Evolutionary conservation across 2,797 vertebrate species (phyloP).

Genomic region (Myoxocephalus aenaeus): DNA sequence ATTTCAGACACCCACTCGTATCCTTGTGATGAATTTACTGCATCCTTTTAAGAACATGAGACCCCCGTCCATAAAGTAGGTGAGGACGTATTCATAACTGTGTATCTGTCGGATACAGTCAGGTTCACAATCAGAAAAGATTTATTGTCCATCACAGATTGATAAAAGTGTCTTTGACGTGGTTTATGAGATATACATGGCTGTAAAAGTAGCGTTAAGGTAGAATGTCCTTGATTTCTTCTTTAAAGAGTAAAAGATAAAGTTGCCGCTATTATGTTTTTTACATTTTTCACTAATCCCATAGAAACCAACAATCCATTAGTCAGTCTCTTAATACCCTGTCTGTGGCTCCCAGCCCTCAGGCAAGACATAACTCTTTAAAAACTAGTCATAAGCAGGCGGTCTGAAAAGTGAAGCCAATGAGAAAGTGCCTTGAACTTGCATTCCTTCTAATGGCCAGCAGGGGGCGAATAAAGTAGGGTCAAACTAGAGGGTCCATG

Average conservation of each 20-base stretch:
- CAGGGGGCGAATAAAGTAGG: not conserved
- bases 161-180: not conserved
- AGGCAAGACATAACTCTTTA: not conserved
- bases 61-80: not conserved
- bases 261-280: too few relatives aligned
- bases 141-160: not conserved
- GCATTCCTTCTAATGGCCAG: too few relatives aligned
- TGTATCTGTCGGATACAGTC: not conserved
- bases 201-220: not conserved
- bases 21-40: slow-evolving; percentile 22
- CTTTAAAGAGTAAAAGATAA: too few relatives aligned
- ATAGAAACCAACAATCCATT: too few relatives aligned
- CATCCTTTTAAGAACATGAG: slow-evolving; percentile 17
- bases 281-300: too few relatives aligned
- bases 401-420: too few relatives aligned
- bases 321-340: too few relatives aligned
- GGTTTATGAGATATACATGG: not conserved
- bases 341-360: not conserved
- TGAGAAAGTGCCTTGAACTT: too few relatives aligned
- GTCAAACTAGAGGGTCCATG: too few relatives aligned
- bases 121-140: not conserved
- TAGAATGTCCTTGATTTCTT: too few relatives aligned
- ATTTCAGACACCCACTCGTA: slow-evolving; percentile 16
- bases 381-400: not conserved
- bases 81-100: not conserved